These are phyloP conservation scores for Caenorhabditis sp. DNA, from an alignment of 2,888 invertebrate species.

Conservation along the genomic window DNA sequence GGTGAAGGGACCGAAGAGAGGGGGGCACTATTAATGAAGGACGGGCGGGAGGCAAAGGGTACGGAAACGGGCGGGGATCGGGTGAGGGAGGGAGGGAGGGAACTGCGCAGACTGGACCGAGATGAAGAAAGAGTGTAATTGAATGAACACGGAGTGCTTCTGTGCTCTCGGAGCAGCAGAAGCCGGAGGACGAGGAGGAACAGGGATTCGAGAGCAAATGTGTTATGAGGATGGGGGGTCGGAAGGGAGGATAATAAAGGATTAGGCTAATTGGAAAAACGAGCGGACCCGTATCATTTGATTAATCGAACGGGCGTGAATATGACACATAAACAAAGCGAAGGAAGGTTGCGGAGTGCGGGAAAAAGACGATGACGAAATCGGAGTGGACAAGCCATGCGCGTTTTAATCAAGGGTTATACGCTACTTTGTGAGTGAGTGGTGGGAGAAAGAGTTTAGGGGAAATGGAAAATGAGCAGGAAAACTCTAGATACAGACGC, in stretches of 20 bases:
- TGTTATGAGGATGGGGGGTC: background rate
- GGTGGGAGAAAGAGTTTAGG: background rate
- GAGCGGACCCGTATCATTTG: slow-evolving; percentile 31
- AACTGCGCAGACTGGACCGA: slow-evolving; percentile 12
- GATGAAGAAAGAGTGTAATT: slow-evolving; percentile 34
- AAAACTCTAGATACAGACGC: too few relatives aligned
- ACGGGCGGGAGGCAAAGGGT: background rate
- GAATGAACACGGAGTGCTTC: slow-evolving; percentile 38
- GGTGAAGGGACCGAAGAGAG: slow-evolving; percentile 6
- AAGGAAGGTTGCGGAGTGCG: background rate
- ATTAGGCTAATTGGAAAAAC: slow-evolving; percentile 41
- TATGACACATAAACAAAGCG: slow-evolving; percentile 19
- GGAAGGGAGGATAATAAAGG: slow-evolving; percentile 23
- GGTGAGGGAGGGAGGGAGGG: background rate
- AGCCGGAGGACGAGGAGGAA: background rate
- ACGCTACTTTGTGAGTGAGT: too few relatives aligned
- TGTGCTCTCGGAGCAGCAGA: background rate
- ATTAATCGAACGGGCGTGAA: slow-evolving; percentile 28
- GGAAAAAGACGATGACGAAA: background rate
- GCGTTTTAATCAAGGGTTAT: slow-evolving; percentile 3
- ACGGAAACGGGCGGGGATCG: slow-evolving; percentile 1
- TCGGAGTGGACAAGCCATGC: background rate
- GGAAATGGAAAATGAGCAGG: background rate
- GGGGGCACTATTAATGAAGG: slow-evolving; percentile 46
- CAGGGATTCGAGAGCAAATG: background rate